These are phyloP conservation scores for Torymus tubicola DNA, from an alignment of 2,888 invertebrate genomes.

Conservation along the genomic window DNA sequence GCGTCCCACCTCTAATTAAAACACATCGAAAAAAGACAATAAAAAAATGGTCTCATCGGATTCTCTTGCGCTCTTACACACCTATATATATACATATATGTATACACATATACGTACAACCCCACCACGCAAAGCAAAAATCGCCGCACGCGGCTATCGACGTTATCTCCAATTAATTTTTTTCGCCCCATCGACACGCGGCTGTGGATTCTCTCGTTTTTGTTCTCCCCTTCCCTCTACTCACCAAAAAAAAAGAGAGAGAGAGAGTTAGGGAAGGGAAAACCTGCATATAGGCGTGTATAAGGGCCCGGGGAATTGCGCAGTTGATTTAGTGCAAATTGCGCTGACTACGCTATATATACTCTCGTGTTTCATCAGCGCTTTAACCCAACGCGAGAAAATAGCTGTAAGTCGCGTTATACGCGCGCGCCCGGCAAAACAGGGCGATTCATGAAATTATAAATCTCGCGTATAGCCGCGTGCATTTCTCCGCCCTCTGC, in stretches of 20 bases:
- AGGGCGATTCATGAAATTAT: slow-evolving; percentile 53
- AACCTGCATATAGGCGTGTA: slow-evolving; percentile 15
- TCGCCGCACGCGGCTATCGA: slow-evolving; percentile 26
- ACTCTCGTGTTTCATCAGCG: slow-evolving; percentile 54
- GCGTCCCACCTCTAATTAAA: slow-evolving; percentile 11
- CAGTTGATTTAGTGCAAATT: slow-evolving; percentile 60
- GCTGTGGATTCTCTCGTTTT: slow-evolving; percentile 16
- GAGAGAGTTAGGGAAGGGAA: neutral
- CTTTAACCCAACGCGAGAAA: slow-evolving; percentile 44
- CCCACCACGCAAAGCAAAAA: neutral
- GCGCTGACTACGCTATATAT: slow-evolving; percentile 45
- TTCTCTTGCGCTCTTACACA: neutral
- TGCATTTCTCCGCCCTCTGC: neutral
- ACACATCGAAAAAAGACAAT: neutral
- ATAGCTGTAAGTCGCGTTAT: slow-evolving; percentile 47
- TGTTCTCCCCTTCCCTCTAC: neutral
- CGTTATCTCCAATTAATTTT: slow-evolving; percentile 53
- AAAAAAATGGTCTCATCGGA: slow-evolving; percentile 31
- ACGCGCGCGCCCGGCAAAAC: slow-evolving; percentile 14
- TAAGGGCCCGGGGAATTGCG: slow-evolving; percentile 40
- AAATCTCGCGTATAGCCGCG: slow-evolving; percentile 41
- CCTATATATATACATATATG: neutral
- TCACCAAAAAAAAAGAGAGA: neutral
- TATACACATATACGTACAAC: no score
- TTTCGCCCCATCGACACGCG: slow-evolving; percentile 34